Base-by-base conservation (phyloP, 2,888 invertebrate genomes). In the Campopleginae sp. region DNA sequence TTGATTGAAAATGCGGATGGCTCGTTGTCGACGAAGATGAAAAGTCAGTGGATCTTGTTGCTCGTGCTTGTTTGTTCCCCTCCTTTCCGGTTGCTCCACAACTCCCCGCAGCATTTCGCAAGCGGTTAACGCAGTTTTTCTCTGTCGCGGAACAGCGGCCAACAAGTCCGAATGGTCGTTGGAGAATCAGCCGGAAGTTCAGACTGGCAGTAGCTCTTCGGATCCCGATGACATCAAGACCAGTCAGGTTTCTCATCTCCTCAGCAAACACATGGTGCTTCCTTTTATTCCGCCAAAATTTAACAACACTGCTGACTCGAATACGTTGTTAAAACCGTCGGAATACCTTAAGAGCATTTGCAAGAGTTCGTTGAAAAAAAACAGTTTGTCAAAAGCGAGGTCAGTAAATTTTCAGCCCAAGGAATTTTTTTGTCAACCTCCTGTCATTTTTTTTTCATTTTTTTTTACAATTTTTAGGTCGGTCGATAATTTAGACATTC, bases 271-370 rank as follows among this genome's bases (percentile, higher is more conserved):
- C 94, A 95, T 97, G 93, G 97, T 96, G 89, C 95, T 98, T 89
- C 97, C 98, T 88, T 98, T 98, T 95, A 96, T 98, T 92, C 98
- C 98, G 85, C 98, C 98, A 82, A 97, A 97, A 94, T 98, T 98
- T 94, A 97, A 97, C 79, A 95, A 96, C 92, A 95, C 95, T 87
- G 96, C 96, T 94, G 96, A 97, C 91, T 96, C 97, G 84, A 97
- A 98, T 94, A 96, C 97, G 85, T 96, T 98, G 88, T 98, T 98
- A 93, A 98, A 98, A 92, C 98, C 98, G 79, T 98, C 98, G 86
- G 98, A 98, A 94, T 98, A 98, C 94, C 94, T 98, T 90, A 96
- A 96, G 92, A 98, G 98, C 92, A 97, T 98, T 94, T 97, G 96
- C 92, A 94, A 94, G 80, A 80, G 75, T 12, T 80, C 91, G 0